Evolutionary conservation across 2,888 invertebrate species (phyloP).

Genomic region (Epsilonema sp.): DNA sequence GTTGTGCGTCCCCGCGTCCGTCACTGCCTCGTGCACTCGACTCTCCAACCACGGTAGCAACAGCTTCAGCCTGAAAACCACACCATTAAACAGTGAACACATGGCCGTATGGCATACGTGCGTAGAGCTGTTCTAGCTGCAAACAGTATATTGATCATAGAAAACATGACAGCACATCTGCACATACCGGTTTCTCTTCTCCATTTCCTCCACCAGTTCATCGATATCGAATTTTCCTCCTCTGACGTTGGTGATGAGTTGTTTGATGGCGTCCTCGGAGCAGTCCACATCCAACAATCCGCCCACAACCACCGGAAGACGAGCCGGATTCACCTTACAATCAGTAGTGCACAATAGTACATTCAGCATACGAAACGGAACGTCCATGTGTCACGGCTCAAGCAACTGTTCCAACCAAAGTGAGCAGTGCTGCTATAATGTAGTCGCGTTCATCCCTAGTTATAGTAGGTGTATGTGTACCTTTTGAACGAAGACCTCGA

Average conservation of each 20-base stretch:
- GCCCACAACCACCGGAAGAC: slow-evolving; percentile 90
- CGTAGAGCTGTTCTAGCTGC: background rate
- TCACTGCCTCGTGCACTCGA: slow-evolving; percentile 85
- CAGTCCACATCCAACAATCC: slow-evolving; percentile 95
- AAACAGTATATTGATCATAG: no score
- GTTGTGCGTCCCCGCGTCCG: slow-evolving; percentile 94
- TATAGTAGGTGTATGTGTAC: slow-evolving; percentile 39
- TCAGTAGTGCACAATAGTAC: background rate
- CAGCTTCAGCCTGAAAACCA: slow-evolving; percentile 57
- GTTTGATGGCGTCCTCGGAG: slow-evolving; percentile 95
- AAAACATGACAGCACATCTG: no score
- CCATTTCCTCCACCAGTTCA: slow-evolving; percentile 78
- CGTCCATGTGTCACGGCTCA: no score
- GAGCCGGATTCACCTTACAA: slow-evolving; percentile 70
- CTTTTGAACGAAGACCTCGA: slow-evolving; percentile 99
- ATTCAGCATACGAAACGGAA: no score
- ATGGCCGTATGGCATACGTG: background rate
- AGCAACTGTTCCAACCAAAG: no score
- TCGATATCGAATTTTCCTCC: slow-evolving; percentile 97
- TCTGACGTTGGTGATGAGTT: slow-evolving; percentile 83
- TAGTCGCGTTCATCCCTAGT: no score
- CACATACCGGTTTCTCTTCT: slow-evolving; percentile 39
- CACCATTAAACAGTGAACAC: background rate
- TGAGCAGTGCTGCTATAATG: no score
- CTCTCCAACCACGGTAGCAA: slow-evolving; percentile 91